Conservation (phyloP, 35 echinoderm and acorn worm species). For the Chiridota heheva region DNA sequence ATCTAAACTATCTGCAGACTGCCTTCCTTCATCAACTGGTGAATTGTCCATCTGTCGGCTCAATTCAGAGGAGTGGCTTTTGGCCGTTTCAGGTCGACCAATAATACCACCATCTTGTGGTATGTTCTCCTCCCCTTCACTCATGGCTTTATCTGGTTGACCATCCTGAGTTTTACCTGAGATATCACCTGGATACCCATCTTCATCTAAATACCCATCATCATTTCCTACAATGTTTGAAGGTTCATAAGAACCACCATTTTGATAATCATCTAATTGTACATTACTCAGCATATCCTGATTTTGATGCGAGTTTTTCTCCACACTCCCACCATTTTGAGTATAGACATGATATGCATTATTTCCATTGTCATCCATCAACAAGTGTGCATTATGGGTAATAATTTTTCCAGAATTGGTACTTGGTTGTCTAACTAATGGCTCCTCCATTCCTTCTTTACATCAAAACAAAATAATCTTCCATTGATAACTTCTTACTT, state of each 20-base stretch:
- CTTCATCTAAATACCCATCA: not conserved
- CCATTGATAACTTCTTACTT: too few species aligned
- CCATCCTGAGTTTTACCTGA: not conserved
- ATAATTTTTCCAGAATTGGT: constrained; percentile 72
- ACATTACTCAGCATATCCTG: too few species aligned
- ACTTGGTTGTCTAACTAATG: constrained; percentile 28
- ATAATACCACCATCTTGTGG: not conserved
- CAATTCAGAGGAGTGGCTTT: constrained; percentile 58
- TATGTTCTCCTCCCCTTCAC: not conserved
- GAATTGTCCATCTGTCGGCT: constrained; percentile 78
- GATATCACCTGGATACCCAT: not conserved
- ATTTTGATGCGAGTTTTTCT: too few species aligned
- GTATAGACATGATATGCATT: not conserved
- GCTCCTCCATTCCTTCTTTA: constrained; percentile 11
- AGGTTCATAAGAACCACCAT: too few species aligned
- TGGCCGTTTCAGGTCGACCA: not conserved
- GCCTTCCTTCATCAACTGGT: constrained; percentile 45
- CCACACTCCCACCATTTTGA: too few species aligned
- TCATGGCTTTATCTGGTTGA: too few species aligned
- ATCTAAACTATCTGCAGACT: constrained; percentile 54
- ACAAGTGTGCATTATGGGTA: constrained; percentile 69
- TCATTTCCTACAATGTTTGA: not conserved
- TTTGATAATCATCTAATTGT: too few species aligned
- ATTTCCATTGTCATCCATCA: constrained; percentile 48
- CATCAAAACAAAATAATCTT: too few species aligned